Base-by-base conservation (phyloP, 1,140 invertebrate genomes). In the Probaryconus sp. region DNA sequence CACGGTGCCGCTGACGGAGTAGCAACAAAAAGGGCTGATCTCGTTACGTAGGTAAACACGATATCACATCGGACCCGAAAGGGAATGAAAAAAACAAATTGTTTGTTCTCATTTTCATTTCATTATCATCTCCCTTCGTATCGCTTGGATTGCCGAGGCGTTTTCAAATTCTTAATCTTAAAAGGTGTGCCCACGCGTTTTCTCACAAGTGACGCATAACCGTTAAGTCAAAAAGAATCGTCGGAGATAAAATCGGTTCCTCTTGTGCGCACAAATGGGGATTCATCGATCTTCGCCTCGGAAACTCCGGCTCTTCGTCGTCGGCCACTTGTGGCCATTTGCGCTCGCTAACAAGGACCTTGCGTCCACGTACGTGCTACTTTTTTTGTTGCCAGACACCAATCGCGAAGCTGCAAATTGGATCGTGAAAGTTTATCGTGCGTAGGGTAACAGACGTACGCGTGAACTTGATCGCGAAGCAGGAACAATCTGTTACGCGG, bases 311-410 rank as follows among this genome's bases (percentile, higher is more conserved):
- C 51, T 48, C 37, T 35, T 55, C 75, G 65, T 74, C 58, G 79
- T 81, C 75, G 64, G 82, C 79, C 83, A 82, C 81, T 81, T 83
- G 81, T 83, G 74, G 81, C 81, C 80, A 67, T 79, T 73, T n/a
- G n/a, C n/a, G n/a, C n/a, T n/a, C n/a, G 6, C 18, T 21, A 26
- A 5, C 76, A 64, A 74, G 76, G 80, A 76, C 37, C 47, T 35
- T 45, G 11, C 30, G 33, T 53, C 9, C 9, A 24, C 47, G 20
- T 37, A 37, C 35, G 35, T 51, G 37, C 43, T 10, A 35, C 20
- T 37, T n/a, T 28, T 30, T 64, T 47, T 40, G 37, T 50, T 35
- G 13, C 26, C 31, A 10, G 20, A 33, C 37, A 18, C 42, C 24
- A 30, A 42, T 43, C 20, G 13, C 50, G 37, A 16, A 14, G 13